Base-by-base conservation (phyloP, 2,113 vertebrate species). In the Urocynchramus pylzowi region DNA sequence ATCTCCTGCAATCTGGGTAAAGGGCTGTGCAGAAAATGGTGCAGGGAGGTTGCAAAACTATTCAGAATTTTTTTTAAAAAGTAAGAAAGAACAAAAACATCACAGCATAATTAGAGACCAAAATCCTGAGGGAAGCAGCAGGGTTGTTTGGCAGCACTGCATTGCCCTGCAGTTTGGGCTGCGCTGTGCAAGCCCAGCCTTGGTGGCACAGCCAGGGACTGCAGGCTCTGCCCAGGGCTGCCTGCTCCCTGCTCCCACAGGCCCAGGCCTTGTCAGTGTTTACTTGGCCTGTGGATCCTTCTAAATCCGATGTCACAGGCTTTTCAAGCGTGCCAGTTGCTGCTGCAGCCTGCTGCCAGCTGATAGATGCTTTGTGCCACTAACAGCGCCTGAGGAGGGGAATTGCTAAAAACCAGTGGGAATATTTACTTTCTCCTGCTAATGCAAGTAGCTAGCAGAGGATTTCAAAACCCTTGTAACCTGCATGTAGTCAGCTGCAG, bases 361-460 rank as follows among this genome's bases (percentile, higher is more conserved):
- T 79, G 84, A 91, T 84, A 83, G 84, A 64, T 85, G 87, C 65
- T 60, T 96, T 90, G 44, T 76, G 87, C 82, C 57, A 61, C 64
- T 73, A 88, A 76, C 52, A 60, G 28, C 0, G 9, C 94, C 79
- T 2, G 65, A 91, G 70, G 83, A 87, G 3, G 37, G 39, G 88
- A 93, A 93, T 39, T 65, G 61, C 90, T 93, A 50, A 87, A 93
- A 82, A 91, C 70, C 70, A 21, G 20, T 79, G 92, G 92, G 90
- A 95, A 94, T 93, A 91, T 89, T 97, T 96, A 79, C 67, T 88
- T 93, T 92, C 74, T 83, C 61, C 61, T 37, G 67, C 49, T 85
- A 93, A 61, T 61, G 53, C 37, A 69, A 87, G 65, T 20, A 75
- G 52, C 81, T 78, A 59, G 69, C 22, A 54, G 67, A 70, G 49